Evolutionary conservation across 2,113 vertebrate species (phyloP), one percentile per base, ranked within the genome.

Genomic region (Colius striatus): DNA sequence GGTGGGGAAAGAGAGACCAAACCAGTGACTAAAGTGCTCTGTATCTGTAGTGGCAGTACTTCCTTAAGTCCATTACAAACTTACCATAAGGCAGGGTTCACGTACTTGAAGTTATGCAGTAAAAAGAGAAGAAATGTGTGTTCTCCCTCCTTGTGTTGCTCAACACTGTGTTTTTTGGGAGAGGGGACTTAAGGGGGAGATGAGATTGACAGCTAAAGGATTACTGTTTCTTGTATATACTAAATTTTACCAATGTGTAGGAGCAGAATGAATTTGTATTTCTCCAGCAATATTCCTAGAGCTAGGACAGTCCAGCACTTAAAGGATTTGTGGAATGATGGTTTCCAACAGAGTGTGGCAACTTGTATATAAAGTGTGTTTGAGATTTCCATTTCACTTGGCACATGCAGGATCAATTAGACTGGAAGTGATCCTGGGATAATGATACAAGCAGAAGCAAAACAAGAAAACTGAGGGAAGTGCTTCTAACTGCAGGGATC

Each of bases 401-500:
- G 94, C 73, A 50, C 73, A 26, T 8, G 48, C 60, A 75, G 61
- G 75, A 34, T 84, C 93, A 94, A 53, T 95, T 93, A 92, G 80
- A 61, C 51, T 77, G 65, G 22, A 36, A 95, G 76, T 16, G 43
- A 83, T 74, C 72, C 75, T 63, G 27, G 53, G 60, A 34, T 81
- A 93, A 94, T 43, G 63, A 95, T 73, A 71, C 1, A 2, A 94
- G 68, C 55, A 88, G 63, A 55, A 65, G 45, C 53, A 87, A 91
- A 92, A 62, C 74, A 90, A 77, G 87, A 66, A 78, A 93, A 96
- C 47, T 25, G 88, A 93, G 41, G 70, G 76, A 93, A 94, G 70
- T 89, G 93, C 90, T 95, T 97, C 95, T 94, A 96, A 90, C 92
- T 87, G 51, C 65, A 38, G 41, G 0, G 3, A 84, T 90, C 72